Percentiles rank a stretch among this genome's conserved stretches.
These are phyloP conservation scores for Xyrauchen texanus DNA, from an alignment of 2,113 vertebrate species.

Conservation along the genomic window DNA sequence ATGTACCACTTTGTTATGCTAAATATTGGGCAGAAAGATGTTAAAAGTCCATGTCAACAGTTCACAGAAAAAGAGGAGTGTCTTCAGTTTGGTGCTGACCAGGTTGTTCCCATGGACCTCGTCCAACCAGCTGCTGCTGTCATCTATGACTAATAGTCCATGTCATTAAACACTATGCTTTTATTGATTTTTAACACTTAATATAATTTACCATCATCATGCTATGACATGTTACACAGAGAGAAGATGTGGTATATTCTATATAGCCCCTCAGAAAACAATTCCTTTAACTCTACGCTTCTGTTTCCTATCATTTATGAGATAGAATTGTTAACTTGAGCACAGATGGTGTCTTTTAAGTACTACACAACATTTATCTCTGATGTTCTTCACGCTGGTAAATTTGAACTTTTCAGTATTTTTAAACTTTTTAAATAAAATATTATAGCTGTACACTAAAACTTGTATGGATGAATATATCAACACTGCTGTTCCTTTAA, in stretches of 20 bases:
- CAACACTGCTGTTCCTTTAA: not conserved
- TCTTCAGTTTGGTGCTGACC: conserved; percentile 68
- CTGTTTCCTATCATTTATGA: conserved; percentile 58
- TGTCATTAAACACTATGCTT: conserved; percentile 52
- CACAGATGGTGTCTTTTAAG: conserved; percentile 68
- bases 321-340: conserved; percentile 59
- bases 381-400: conserved; percentile 64
- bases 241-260: conserved; percentile 69
- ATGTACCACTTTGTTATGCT: too few species aligned
- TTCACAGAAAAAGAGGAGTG: conserved; percentile 60
- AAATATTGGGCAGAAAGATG: too few species aligned
- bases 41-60: conserved; percentile 52
- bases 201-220: not conserved
- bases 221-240: conserved; percentile 48
- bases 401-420: conserved; percentile 37
- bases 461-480: not conserved
- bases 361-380: conserved; percentile 60
- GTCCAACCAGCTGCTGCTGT: conserved; percentile 73
- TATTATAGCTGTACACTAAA: too few species aligned
- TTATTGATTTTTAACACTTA: not conserved
- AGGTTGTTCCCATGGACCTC: conserved; percentile 72
- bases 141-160: conserved; percentile 75
- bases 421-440: not conserved
- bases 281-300: not conserved
- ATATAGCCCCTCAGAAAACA: conserved; percentile 62